Evolutionary conservation across 2,888 invertebrate genomes (phyloP), one percentile per base, ranked within the genome.

Genomic region (Syritta pipiens): DNA sequence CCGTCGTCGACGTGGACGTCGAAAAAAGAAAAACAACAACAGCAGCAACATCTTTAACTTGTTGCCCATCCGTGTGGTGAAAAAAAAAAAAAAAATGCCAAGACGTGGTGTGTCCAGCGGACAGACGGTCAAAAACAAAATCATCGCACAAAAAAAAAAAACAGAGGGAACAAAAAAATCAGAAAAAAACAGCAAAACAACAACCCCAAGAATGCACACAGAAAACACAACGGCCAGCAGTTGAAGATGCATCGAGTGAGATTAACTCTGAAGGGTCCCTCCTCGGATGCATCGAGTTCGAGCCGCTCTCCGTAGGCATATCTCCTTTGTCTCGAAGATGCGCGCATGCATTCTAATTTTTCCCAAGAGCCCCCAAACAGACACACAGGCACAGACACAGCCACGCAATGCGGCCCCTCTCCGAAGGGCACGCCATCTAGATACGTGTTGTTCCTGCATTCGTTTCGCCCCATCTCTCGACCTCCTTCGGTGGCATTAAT

Each of bases 321-420:
- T 55, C 49, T 67, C 46, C 74, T 74, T 79, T 79, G 72, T 79
- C 74, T 62, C 49, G 30, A 62, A 68, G 71, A 68, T 79, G 72
- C 72, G 74, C 72, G 67, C 72, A 79, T 79, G 79, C 79, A 74
- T 79, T 74, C 79, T 74, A 79, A 79, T 74, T 72, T 72, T 62
- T 74, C 57, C 79, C 79, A 79, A 71, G 71, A 62, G 46, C 53
- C 60, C n/a, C n/a, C 14, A n/a, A 46, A 62, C 74, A 68, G 67
- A 68, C 79, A 72, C 44, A 55, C 44, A 55, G 28, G 57, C 71
- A 71, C 65, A 48, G 63, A 53, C 28, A 35, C 32, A 55, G 12
- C 19, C 32, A 19, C 44, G 37, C 40, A 32, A 28, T 37, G 49
- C 42, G 42, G 42, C 32, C 26, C 28, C 46, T 48, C 40, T 55